Evolutionary conservation across 2,888 invertebrate species (phyloP).

Genomic region (Melanophora roralis): DNA sequence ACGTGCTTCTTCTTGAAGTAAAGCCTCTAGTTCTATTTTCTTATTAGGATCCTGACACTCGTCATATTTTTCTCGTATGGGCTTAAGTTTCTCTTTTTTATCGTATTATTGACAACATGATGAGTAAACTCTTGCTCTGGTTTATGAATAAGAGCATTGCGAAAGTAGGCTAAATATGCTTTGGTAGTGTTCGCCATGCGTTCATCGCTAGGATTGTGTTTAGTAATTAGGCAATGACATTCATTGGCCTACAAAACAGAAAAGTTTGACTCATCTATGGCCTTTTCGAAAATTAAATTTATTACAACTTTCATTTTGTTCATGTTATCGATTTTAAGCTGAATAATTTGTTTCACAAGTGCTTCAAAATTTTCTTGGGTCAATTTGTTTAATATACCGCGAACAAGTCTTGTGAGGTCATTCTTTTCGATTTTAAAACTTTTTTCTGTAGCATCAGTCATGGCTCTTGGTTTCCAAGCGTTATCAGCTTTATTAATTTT

Average conservation of each 20-base stretch:
- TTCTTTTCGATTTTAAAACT: too few relatives aligned
- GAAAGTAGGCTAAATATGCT: slow-evolving; percentile 79
- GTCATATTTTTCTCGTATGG: slow-evolving; percentile 77
- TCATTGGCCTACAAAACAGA: slow-evolving; percentile 93
- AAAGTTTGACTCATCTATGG: slow-evolving; percentile 96
- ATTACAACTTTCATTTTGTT: slow-evolving; percentile 90
- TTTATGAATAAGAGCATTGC: slow-evolving; percentile 78
- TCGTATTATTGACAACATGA: slow-evolving; percentile 84
- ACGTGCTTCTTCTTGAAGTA: slow-evolving; percentile 86
- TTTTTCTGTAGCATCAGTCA: slow-evolving; percentile 69
- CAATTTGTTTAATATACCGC: slow-evolving; percentile 94
- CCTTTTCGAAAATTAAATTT: slow-evolving; percentile 94
- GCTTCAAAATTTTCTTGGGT: slow-evolving; percentile 96
- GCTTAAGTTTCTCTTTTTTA: slow-evolving; percentile 74
- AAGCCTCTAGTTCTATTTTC: slow-evolving; percentile 85
- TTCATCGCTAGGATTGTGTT: slow-evolving; percentile 76
- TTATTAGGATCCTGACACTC: slow-evolving; percentile 78
- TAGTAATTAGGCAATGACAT: slow-evolving; percentile 82
- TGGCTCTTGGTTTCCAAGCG: slow-evolving; percentile 90
- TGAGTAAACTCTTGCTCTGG: slow-evolving; percentile 95
- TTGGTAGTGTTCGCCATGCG: slow-evolving; percentile 72
- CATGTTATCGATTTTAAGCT: slow-evolving; percentile 87
- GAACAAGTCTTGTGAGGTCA: slow-evolving; percentile 87
- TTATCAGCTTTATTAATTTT: slow-evolving; percentile 91
- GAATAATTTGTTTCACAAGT: slow-evolving; percentile 86